These are phyloP conservation scores for Stichodactyla helianthus DNA, from an alignment of 64 coral and sea anemone species.

Conservation along the genomic window DNA sequence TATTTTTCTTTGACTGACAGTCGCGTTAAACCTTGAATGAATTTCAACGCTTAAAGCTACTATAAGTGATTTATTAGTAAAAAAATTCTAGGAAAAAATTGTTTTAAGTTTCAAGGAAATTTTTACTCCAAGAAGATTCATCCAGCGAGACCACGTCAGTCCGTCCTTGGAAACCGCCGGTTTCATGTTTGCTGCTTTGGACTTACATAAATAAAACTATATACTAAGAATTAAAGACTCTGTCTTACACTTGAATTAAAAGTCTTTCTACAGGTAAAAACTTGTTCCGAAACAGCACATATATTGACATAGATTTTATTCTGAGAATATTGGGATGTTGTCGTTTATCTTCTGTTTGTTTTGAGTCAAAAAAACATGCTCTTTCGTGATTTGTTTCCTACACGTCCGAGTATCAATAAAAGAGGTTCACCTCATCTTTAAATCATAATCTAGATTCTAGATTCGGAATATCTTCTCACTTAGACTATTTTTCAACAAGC, in stretches of 20 bases:
- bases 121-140: neutral
- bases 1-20: neutral
- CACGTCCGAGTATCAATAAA: neutral
- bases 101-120: neutral
- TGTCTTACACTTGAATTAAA: neutral
- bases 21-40: neutral
- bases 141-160: neutral
- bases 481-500: neutral
- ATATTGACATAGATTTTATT: neutral
- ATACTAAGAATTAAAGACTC: neutral
- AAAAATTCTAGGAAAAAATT: neutral
- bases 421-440: neutral
- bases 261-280: neutral
- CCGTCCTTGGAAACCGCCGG: neutral
- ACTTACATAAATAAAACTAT: neutral
- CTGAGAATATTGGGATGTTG: neutral
- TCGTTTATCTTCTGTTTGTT: neutral
- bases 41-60: neutral
- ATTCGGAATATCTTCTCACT: neutral
- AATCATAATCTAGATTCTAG: neutral
- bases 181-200: neutral
- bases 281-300: neutral
- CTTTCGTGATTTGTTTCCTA: neutral
- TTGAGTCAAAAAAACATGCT: neutral
- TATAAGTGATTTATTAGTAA: neutral